Base-by-base conservation (phyloP, 2,113 vertebrate species). In the Perca fluviatilis region DNA sequence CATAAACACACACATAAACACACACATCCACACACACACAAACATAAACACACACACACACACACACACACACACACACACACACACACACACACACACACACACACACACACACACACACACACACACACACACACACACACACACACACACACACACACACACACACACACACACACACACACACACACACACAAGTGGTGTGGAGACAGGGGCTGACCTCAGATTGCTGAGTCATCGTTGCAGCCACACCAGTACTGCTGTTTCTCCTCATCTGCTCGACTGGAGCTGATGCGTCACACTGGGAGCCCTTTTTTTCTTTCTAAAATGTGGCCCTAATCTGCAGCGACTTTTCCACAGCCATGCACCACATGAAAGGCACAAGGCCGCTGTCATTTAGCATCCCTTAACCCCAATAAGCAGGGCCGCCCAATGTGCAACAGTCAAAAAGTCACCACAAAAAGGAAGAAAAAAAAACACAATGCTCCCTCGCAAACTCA, bases 171-270 rank as follows among this genome's bases (percentile, higher is more conserved):
- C 25, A 25, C 25, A 25, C 25, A 25, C 25, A 25, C 25, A 25
- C 25, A 25, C 25, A 25, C 27, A 27, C 27, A 27, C 27, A n/a
- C 16, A 67, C 51, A 64, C 40, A 33, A 19, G 69, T 61, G 79
- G 78, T 67, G 85, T 79, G 68, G 83, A 89, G 80, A 90, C 75
- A 73, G 79, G 78, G 78, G 74, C 71, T 65, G 82, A 56, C 85
- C 74, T 78, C 87, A 80, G 81, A 91, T 79, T 85, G 93, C 93
- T 92, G 93, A 94, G 88, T 93, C 92, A 94, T 91, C 79, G 30
- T 57, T 90, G 86, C 87, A 83, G 83, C 76, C 75, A 21, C 79
- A 79, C 69, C 75, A 81, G 70, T 21, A 67, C 84, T 85, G 86
- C 84, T 25, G 80, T 85, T 83, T 75, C 82, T 88, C 79, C 81